These are phyloP conservation scores for Lymantria monacha DNA, from an alignment of 2,888 invertebrate genomes.

Conservation along the genomic window DNA sequence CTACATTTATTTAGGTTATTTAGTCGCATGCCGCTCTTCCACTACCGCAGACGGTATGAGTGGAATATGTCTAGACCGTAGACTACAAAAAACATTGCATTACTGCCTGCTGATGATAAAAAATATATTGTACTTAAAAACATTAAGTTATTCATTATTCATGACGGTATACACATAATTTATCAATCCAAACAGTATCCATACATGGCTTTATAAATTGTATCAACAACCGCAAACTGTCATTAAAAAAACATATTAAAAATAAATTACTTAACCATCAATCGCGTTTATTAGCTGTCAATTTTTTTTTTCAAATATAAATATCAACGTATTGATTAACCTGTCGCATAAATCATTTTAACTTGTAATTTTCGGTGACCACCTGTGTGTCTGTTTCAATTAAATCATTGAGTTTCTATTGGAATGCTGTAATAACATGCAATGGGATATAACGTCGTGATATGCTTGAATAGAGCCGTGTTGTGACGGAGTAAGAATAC, in stretches of 20 bases:
- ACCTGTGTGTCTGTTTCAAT: neutral
- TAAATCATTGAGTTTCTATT: no score
- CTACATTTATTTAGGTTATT: no score
- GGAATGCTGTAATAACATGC: no score
- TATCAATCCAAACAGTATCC: neutral
- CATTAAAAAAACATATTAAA: neutral
- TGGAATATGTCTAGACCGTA: no score
- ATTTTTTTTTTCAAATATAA: neutral
- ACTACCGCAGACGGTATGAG: no score
- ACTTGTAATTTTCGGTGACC: neutral
- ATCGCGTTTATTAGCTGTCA: neutral
- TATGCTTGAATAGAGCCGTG: no score
- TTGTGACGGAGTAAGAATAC: no score
- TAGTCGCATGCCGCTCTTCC: no score
- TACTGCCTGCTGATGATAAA: no score
- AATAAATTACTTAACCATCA: neutral
- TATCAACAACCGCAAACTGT: neutral
- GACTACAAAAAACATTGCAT: no score
- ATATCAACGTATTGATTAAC: neutral
- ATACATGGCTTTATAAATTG: neutral
- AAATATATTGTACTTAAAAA: no score
- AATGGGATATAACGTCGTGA: no score
- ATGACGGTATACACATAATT: neutral
- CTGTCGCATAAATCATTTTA: neutral
- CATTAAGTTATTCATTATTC: neutral